A percentile compares a stretch with the other conserved stretches of the same genome.
Conservation (phyloP, 2,113 vertebrate species). For the Odobenus rosmarus region DNA sequence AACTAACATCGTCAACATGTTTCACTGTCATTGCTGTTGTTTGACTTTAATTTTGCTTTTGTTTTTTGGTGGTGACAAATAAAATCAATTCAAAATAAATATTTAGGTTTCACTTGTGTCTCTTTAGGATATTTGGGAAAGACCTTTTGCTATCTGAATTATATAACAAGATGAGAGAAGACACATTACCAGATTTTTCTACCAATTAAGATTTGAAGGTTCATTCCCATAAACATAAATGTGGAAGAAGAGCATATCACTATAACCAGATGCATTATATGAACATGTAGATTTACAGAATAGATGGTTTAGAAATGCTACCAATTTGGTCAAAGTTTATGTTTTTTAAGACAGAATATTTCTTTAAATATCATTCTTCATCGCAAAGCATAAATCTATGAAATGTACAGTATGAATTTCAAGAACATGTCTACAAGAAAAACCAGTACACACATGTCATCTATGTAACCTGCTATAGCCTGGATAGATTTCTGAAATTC, state of each 20-base stretch:
- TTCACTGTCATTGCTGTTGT: not conserved
- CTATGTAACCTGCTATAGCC: not conserved
- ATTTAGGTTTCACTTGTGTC: not conserved
- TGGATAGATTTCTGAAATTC: not conserved
- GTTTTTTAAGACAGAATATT: not conserved
- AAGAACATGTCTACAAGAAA: not conserved
- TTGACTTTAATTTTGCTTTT: not conserved
- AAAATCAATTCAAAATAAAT: conserved; percentile 9
- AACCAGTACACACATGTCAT: not conserved
- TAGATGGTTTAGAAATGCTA: not conserved
- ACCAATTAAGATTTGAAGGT: not conserved
- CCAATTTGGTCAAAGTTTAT: not conserved
- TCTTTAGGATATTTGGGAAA: not conserved
- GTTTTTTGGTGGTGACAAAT: not conserved
- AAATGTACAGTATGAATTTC: not conserved
- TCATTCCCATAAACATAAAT: not conserved
- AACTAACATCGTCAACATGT: not conserved
- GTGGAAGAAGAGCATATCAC: not conserved
- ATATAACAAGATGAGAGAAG: not conserved
- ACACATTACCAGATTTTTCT: not conserved
- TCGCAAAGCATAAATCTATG: not conserved
- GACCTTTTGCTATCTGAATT: not conserved
- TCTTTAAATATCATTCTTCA: not conserved
- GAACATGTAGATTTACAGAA: not conserved
- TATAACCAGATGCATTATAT: not conserved